Conservation (phyloP, 2,113 vertebrate genomes). For the Amblyornis subalaris region DNA sequence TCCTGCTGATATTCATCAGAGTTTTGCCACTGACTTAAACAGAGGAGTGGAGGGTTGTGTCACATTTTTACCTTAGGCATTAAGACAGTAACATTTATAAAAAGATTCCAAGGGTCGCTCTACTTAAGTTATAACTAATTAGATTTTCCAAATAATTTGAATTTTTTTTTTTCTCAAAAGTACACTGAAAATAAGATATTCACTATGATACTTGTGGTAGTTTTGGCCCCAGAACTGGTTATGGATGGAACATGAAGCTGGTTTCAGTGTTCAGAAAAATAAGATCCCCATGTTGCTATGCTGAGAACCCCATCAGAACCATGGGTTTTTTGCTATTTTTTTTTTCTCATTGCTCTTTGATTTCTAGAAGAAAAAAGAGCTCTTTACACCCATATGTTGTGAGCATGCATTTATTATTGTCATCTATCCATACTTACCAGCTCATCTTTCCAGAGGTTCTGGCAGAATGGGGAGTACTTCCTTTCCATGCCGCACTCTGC, state of each 20-base stretch:
- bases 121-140: background rate
- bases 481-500: background rate
- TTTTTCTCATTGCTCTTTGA: background rate
- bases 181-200: background rate
- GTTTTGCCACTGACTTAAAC: background rate
- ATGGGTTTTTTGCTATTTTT: background rate
- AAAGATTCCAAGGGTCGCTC: rapidly evolving
- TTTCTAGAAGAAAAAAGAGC: background rate
- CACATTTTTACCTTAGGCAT: background rate
- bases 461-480: background rate
- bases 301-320: background rate
- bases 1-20: background rate
- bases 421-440: background rate
- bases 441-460: background rate
- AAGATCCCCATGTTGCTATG: background rate
- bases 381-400: background rate
- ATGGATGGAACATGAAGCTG: background rate
- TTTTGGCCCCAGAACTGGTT: background rate
- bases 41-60: background rate
- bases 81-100: background rate
- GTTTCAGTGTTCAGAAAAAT: background rate
- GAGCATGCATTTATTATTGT: background rate
- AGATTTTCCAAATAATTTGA: background rate
- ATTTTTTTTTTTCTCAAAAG: background rate
- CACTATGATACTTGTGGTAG: background rate